A percentile compares a stretch with the other conserved stretches of the same genome.
phyloP scores from a whole-genome alignment of 2,888 invertebrate genomes.

The Tenthredo livida region DNA sequence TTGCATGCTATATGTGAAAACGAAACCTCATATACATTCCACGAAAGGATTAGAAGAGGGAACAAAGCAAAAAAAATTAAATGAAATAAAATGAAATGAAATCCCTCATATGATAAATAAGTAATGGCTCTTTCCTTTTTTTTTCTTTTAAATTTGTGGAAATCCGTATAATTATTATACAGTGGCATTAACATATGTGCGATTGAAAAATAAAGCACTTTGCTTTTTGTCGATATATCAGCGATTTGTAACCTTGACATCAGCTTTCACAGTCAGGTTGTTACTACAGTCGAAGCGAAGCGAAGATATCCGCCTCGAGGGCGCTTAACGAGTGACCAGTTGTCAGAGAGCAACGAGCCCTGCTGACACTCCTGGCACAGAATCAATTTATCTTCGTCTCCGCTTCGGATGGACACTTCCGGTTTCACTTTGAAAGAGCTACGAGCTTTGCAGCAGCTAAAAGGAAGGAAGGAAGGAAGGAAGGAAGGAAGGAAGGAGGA shows the following conservation, averaged over 20 bases:
- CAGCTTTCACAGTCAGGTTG: constrained; percentile 32
- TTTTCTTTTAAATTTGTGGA: background rate
- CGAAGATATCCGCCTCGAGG: constrained; percentile 35
- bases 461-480: background rate
- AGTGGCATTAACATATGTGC: no score
- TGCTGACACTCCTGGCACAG: constrained; percentile 46
- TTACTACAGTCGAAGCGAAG: constrained; percentile 16
- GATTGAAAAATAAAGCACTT: background rate
- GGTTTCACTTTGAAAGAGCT: constrained; percentile 33
- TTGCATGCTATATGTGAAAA: background rate
- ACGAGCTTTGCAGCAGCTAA: background rate
- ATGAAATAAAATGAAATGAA: background rate
- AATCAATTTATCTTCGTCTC: constrained; percentile 51
- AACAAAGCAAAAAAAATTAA: background rate
- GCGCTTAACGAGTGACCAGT: constrained; percentile 49
- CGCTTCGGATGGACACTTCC: constrained; percentile 36
- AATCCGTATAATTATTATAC: background rate
- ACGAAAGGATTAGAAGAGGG: background rate
- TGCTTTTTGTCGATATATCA: constrained; percentile 17
- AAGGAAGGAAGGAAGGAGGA: background rate
- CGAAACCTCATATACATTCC: background rate
- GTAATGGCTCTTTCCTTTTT: background rate
- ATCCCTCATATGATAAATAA: background rate
- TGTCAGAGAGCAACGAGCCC: constrained; percentile 47
- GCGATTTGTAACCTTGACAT: constrained; percentile 47